These are phyloP conservation scores for Chamaetylas fuelleborni DNA, from an alignment of 2,113 vertebrate genomes.

Conservation along the genomic window DNA sequence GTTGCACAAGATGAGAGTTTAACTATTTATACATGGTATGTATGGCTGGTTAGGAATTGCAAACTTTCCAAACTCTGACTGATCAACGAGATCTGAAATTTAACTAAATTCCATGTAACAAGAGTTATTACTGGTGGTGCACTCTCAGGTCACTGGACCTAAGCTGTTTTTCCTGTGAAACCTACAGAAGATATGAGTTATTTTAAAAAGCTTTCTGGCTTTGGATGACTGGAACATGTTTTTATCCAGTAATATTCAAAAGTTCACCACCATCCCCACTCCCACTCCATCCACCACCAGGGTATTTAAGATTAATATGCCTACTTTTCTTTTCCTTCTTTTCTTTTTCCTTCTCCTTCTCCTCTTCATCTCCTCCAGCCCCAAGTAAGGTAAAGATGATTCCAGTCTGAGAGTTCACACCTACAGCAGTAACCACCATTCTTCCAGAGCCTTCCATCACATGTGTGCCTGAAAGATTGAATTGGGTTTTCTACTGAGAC, in stretches of 20 bases:
- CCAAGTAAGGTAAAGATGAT: constrained; percentile 98
- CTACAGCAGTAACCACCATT: constrained; percentile 97
- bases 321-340: constrained; percentile 95
- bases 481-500: background rate
- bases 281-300: background rate
- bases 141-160: background rate
- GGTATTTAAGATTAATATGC: background rate
- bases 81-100: background rate
- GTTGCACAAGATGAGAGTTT: background rate
- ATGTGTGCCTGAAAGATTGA: constrained; percentile 85
- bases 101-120: background rate
- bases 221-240: background rate
- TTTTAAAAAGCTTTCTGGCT: background rate
- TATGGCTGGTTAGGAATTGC: background rate
- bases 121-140: background rate
- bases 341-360: constrained; percentile 92
- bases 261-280: background rate
- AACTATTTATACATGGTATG: background rate
- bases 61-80: background rate
- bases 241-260: background rate
- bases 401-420: constrained; percentile 98
- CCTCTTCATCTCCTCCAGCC: constrained; percentile 80
- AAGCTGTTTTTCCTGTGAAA: background rate
- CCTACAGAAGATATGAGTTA: background rate
- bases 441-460: constrained; percentile 99